Conservation (phyloP, 2,888 invertebrate species). For the Julus scanicus region DNA sequence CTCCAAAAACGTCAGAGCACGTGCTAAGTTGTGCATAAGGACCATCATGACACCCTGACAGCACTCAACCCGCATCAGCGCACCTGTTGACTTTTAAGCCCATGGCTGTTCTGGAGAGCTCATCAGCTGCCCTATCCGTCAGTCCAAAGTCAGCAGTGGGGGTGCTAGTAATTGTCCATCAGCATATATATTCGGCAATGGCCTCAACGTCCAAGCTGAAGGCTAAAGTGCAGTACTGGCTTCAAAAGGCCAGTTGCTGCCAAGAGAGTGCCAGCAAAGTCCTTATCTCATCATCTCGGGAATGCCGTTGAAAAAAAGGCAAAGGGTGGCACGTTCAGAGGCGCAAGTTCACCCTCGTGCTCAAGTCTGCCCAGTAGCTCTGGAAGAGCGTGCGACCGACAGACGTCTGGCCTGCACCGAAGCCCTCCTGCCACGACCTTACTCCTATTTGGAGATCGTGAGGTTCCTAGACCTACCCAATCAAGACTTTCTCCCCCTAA, state of each 20-base stretch:
- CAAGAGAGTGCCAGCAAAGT: background rate
- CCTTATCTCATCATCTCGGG: conserved; percentile 34
- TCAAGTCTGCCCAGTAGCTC: conserved; percentile 50
- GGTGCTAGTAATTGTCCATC: conserved; percentile 19
- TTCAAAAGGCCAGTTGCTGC: background rate
- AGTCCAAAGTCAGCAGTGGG: background rate
- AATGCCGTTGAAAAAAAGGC: background rate
- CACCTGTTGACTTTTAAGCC: conserved; percentile 36
- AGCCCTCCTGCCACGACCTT: conserved; percentile 48
- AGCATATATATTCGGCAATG: background rate
- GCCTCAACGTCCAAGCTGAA: background rate
- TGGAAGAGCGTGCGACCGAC: conserved; percentile 48
- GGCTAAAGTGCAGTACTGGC: conserved; percentile 43
- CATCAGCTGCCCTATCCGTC: conserved; percentile 5
- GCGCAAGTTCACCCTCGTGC: conserved; percentile 48
- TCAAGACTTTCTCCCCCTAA: background rate
- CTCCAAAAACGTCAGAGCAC: background rate
- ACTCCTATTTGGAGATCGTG: conserved; percentile 44
- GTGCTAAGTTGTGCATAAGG: background rate
- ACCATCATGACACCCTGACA: background rate
- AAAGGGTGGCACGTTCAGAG: conserved; percentile 37
- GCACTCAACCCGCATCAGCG: background rate
- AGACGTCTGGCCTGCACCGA: conserved; percentile 49
- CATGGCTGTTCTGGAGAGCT: background rate
- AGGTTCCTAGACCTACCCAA: conserved; percentile 46